Evolutionary conservation across 2,113 vertebrate species (phyloP), one percentile per base, ranked within the genome.

Genomic region (Galemys pyrenaicus): DNA sequence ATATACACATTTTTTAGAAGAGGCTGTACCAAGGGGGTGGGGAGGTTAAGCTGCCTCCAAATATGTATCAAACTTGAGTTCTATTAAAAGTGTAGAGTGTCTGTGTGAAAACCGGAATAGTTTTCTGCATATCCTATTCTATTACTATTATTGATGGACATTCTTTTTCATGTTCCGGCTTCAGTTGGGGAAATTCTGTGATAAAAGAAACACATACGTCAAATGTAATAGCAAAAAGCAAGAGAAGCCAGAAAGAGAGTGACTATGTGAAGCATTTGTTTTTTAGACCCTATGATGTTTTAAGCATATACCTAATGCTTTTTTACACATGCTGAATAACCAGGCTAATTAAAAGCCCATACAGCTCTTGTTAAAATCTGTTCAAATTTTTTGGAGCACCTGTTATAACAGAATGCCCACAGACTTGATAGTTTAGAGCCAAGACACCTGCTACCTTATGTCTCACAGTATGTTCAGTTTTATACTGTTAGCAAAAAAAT

Each of bases 361-460:
- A 98, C 97, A 98, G 98, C 97, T 98, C 98, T 98, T 98, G 98
- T 98, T 98, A 98, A 98, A 98, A 98, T 98, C 98, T 98, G 98
- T 98, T 98, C 98, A 98, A 98, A 98, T 97, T 98, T 97, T 98
- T 98, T 98, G 97, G 97, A 98, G 98, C 98, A 98, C 98, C 98
- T 99, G 98, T 98, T 98, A 98, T 97, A 98, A 98, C 98, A 98
- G 98, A 98, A 98, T 98, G 98, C 98, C 98, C 98, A 98, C 98
- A 98, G 98, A 98, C 98, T 98, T 98, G 98, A 98, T 98, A 98
- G 98, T 98, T 98, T 98, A 98, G 98, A 98, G 98, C 98, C 98
- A 98, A 98, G 98, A 98, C 98, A 98, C 98, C 98, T 99, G 98
- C 98, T 98, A 98, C 98, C 98, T 98, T 98, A 98, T 98, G 98